Conservation (phyloP, 2,113 vertebrate genomes). For the Sula dactylatra region DNA sequence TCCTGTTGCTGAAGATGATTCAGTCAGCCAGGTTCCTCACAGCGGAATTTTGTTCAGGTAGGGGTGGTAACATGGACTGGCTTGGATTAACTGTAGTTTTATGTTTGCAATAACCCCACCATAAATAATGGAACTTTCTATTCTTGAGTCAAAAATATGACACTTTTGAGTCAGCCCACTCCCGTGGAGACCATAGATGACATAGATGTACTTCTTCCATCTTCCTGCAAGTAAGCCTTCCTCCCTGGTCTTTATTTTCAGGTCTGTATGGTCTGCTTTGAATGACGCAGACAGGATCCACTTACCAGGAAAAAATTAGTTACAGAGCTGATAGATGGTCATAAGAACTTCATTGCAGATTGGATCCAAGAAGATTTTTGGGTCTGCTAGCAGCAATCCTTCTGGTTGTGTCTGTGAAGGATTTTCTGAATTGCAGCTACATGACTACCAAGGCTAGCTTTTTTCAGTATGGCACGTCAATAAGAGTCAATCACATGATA, state of each 20-base stretch:
- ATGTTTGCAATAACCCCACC: neutral
- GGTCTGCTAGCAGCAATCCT: neutral
- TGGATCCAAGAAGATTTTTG: neutral
- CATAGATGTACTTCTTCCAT: neutral
- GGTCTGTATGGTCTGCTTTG: neutral
- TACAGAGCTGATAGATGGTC: neutral
- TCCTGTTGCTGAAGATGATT: neutral
- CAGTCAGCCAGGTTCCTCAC: neutral
- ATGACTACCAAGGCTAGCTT: rapidly evolving
- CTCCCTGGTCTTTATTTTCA: neutral
- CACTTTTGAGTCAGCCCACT: neutral
- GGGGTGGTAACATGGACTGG: neutral
- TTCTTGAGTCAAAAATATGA: neutral
- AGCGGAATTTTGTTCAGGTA: neutral
- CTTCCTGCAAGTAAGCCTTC: neutral
- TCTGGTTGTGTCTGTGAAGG: neutral
- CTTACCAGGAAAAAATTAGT: neutral
- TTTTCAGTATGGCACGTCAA: neutral
- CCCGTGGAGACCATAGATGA: neutral
- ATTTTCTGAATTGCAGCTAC: neutral
- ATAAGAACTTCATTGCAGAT: neutral
- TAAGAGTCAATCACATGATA: neutral
- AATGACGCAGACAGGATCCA: neutral
- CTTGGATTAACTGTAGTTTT: neutral
- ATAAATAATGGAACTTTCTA: neutral